Percentiles rank a stretch among this genome's conserved stretches.
Evolutionary conservation across 2,797 vertebrate genomes (phyloP).

Genomic region (Cryptoprocta ferox): DNA sequence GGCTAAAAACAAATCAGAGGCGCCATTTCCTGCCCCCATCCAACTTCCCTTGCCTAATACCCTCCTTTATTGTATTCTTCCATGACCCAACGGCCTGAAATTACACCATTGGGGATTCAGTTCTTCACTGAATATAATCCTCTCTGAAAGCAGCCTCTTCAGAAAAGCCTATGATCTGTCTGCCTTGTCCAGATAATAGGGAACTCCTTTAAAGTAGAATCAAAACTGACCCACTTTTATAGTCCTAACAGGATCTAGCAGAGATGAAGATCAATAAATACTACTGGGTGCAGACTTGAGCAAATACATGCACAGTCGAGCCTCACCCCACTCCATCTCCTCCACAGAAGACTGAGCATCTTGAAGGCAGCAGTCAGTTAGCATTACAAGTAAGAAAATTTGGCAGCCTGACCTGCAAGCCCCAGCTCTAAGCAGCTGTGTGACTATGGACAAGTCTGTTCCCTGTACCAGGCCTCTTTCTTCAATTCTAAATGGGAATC

Average conservation of each 20-base stretch:
- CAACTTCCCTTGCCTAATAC: neutral
- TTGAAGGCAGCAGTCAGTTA: neutral
- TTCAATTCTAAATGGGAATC: conserved; percentile 40
- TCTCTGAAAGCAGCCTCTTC: conserved; percentile 40
- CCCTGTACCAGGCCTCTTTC: neutral
- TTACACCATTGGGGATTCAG: conserved; percentile 16
- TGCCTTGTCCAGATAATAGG: neutral
- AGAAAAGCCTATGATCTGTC: conserved; percentile 17
- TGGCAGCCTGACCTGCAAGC: neutral
- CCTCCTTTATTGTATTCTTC: neutral
- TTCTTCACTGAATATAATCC: conserved; percentile 28
- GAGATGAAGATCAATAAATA: neutral
- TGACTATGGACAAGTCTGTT: neutral
- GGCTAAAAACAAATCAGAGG: neutral
- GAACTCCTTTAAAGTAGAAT: conserved; percentile 25
- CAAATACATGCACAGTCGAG: neutral
- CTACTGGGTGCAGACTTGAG: neutral
- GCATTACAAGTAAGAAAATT: conserved; percentile 32
- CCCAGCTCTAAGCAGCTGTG: neutral
- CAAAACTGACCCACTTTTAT: neutral
- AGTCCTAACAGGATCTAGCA: neutral
- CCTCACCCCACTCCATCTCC: neutral
- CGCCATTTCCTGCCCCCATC: conserved; percentile 25
- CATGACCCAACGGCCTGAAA: neutral
- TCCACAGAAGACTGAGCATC: conserved; percentile 10